These are phyloP conservation scores for Hippasteria phrygiana DNA, from an alignment of 53 echinoderm and acorn worm species.

Conservation along the genomic window DNA sequence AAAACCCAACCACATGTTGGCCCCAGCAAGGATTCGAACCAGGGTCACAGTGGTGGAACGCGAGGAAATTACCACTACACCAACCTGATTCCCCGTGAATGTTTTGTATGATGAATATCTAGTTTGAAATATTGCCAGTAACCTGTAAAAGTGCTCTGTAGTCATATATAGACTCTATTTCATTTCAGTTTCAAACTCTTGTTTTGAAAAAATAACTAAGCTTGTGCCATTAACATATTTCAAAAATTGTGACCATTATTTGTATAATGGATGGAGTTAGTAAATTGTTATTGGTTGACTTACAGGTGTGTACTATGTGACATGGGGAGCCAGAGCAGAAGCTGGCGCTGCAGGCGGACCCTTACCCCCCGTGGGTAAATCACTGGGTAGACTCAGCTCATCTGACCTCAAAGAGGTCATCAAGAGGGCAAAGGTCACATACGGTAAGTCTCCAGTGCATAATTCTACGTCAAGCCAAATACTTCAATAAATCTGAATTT, in stretches of 20 bases:
- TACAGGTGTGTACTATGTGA: constrained; percentile 84
- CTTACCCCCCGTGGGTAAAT: constrained; percentile 90
- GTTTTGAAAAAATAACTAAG: too few relatives aligned
- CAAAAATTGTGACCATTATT: constrained; percentile 47
- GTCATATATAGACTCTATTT: too few relatives aligned
- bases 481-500: background rate
- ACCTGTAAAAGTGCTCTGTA: too few relatives aligned
- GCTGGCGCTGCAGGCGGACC: constrained; percentile 71
- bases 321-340: constrained; percentile 94
- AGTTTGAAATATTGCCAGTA: too few relatives aligned
- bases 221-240: too few relatives aligned
- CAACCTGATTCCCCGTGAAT: too few relatives aligned
- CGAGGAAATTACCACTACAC: too few relatives aligned
- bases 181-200: too few relatives aligned
- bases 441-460: constrained; percentile 72
- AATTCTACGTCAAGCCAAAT: background rate
- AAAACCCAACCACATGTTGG: too few relatives aligned
- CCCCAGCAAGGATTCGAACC: too few relatives aligned
- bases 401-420: constrained; percentile 97
- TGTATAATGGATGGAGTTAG: background rate
- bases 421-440: constrained; percentile 92
- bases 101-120: too few relatives aligned
- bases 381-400: constrained; percentile 84
- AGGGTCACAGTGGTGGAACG: too few relatives aligned
- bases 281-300: background rate